Conservation (phyloP, 53 echinoderm and acorn worm genomes). For the Apostichopus leukothele region DNA sequence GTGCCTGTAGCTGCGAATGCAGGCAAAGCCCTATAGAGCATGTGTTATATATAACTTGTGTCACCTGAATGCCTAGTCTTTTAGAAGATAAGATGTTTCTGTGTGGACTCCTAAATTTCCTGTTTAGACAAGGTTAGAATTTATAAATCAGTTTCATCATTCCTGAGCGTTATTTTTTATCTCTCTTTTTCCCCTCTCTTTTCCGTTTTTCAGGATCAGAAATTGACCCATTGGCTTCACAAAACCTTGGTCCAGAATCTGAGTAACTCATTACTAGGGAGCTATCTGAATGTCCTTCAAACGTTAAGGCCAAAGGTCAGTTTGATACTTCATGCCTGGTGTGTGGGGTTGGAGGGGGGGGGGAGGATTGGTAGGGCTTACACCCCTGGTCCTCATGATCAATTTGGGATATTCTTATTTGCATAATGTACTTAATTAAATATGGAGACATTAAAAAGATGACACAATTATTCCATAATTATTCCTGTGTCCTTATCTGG, state of each 20-base stretch:
- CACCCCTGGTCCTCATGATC: background rate
- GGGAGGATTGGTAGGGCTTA: background rate
- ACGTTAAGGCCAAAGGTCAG: conserved; percentile 82
- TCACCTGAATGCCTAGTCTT: too few species aligned
- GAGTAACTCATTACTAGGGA: conserved; percentile 79
- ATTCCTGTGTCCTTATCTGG: too few species aligned
- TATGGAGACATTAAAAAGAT: background rate
- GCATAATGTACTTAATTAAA: background rate
- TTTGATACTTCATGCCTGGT: background rate
- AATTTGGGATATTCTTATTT: background rate
- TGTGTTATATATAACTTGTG: too few species aligned
- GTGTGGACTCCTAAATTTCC: too few species aligned
- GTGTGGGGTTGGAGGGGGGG: too few species aligned
- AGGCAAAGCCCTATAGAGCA: too few species aligned
- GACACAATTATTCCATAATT: background rate
- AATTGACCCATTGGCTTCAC: conserved; percentile 91
- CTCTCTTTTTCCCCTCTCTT: background rate
- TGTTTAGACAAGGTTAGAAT: too few species aligned
- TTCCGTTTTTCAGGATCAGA: conserved; percentile 62
- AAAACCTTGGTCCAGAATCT: conserved; percentile 78
- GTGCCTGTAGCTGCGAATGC: too few species aligned
- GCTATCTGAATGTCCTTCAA: conserved; percentile 87
- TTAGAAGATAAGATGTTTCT: too few species aligned
- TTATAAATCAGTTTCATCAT: background rate
- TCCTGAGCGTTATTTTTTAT: background rate